A percentile compares a stretch with the other conserved stretches of the same genome.
Conservation (phyloP, 2,113 vertebrate genomes). For the Tupaia chinensis region DNA sequence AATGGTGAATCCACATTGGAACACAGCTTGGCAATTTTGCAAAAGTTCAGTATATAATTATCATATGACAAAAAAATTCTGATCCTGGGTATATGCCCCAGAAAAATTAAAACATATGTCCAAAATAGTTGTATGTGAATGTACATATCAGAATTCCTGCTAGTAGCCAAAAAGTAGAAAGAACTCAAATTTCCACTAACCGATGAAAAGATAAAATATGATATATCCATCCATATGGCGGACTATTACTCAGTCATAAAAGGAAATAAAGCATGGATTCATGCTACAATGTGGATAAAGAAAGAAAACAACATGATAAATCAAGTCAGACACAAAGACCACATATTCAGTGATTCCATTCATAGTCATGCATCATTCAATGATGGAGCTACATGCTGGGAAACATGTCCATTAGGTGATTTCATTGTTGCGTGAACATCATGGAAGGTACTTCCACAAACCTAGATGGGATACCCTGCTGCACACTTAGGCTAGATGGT, state of each 20-base stretch:
- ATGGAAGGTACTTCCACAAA: no score
- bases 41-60: conserved; percentile 21
- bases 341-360: not conserved
- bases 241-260: not conserved
- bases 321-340: not conserved
- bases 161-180: not conserved
- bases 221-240: not conserved
- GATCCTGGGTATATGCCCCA: not conserved
- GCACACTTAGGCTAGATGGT: no score
- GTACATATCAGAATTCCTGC: not conserved
- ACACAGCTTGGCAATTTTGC: not conserved
- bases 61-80: not conserved
- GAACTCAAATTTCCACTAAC: not conserved
- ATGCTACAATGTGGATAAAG: not conserved
- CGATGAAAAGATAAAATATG: not conserved
- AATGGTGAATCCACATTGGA: not conserved
- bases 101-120: not conserved
- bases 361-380: no score
- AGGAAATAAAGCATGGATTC: not conserved
- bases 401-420: no score
- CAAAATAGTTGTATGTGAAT: not conserved
- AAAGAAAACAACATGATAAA: not conserved
- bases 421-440: no score
- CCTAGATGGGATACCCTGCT: no score
- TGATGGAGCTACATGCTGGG: no score